Evolutionary conservation across 2,113 vertebrate species (phyloP).

Genomic region (Actenoides hombroni): DNA sequence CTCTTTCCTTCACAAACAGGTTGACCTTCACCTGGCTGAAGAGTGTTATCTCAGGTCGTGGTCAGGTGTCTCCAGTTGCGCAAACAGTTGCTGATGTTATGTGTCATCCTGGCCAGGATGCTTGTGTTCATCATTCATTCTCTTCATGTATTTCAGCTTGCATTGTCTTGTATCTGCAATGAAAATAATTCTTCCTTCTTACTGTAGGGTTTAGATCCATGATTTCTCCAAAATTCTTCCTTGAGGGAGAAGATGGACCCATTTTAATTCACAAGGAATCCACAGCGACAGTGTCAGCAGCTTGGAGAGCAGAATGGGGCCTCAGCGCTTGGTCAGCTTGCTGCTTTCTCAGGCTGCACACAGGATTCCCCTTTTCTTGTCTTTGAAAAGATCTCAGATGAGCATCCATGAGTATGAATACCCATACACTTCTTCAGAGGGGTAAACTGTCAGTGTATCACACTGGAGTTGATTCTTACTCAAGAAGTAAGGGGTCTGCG

Average conservation of each 20-base stretch:
- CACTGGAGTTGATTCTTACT: neutral
- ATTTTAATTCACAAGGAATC: neutral
- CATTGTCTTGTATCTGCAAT: neutral
- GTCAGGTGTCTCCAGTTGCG: neutral
- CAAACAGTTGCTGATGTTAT: neutral
- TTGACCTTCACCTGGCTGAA: neutral
- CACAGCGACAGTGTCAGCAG: neutral
- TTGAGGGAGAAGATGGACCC: neutral
- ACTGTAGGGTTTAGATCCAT: neutral
- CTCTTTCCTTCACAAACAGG: neutral
- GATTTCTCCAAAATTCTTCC: neutral
- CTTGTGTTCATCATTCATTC: neutral
- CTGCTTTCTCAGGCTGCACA: neutral
- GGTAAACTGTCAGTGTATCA: rapidly evolving
- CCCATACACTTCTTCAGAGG: neutral
- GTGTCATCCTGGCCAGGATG: rapidly evolving
- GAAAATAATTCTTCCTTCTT: neutral
- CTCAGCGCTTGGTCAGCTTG: neutral
- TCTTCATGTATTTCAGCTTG: neutral
- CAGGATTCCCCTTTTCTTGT: neutral
- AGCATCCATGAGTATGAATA: neutral
- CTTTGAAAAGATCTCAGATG: neutral
- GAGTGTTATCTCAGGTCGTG: neutral
- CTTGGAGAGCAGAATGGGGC: neutral
- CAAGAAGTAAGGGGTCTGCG: neutral